Conservation (phyloP, 2,888 invertebrate species). For the Drosophila pullipes region DNA sequence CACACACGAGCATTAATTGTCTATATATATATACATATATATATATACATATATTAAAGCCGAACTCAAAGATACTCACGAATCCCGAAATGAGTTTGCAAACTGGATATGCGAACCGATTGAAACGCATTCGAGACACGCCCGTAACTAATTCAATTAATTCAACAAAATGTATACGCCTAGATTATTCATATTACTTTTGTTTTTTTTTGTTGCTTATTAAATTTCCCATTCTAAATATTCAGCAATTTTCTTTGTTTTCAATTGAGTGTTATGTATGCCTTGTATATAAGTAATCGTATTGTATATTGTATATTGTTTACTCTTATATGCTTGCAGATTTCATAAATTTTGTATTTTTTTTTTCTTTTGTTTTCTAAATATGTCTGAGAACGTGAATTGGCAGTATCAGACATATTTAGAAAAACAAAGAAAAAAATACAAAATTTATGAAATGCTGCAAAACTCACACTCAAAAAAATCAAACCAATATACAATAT, state of each 20-base stretch:
- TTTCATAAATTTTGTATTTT: slow-evolving; percentile 16
- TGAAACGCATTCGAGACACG: slow-evolving; percentile 1
- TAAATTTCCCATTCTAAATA: slow-evolving; percentile 43
- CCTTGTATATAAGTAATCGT: slow-evolving; percentile 40
- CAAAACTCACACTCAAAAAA: no score
- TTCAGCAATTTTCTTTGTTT: slow-evolving; percentile 48
- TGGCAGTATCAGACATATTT: slow-evolving; percentile 79
- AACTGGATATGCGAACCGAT: slow-evolving; percentile 4
- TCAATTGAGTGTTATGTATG: slow-evolving; percentile 40
- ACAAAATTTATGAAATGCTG: no score
- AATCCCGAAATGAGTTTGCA: slow-evolving; percentile 11
- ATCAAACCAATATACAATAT: slow-evolving; percentile 60
- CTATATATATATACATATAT: slow-evolving; percentile 1
- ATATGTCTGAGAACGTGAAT: slow-evolving; percentile 76
- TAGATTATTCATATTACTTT: slow-evolving; percentile 13
- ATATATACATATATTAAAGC: neutral
- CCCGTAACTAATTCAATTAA: neutral
- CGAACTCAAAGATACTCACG: slow-evolving; percentile 11
- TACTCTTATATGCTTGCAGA: slow-evolving; percentile 28
- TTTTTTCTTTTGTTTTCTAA: slow-evolving; percentile 40
- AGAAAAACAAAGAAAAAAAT: no score
- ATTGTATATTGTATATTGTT: slow-evolving; percentile 58
- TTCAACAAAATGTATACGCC: slow-evolving; percentile 7
- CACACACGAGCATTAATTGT: slow-evolving; percentile 36
- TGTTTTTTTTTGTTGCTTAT: neutral